Conservation (phyloP, 2,888 invertebrate genomes). For the Apotomis turbidana region DNA sequence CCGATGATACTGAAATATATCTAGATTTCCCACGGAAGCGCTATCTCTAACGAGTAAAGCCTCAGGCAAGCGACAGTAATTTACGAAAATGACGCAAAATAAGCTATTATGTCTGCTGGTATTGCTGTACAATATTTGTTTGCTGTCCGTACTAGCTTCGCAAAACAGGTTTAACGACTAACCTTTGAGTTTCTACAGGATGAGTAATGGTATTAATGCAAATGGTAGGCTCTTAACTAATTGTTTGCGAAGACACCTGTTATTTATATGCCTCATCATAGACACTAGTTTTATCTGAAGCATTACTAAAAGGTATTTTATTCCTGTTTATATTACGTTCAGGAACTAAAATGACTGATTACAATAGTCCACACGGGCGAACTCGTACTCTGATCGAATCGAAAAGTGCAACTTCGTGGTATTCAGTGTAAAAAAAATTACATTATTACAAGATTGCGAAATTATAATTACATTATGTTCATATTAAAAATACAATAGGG, state of each 20-base stretch:
- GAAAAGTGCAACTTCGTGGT: no score
- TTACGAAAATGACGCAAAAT: background rate
- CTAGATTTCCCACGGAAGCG: no score
- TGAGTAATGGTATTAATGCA: conserved; percentile 18
- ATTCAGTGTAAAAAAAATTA: no score
- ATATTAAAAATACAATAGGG: no score
- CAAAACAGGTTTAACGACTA: conserved; percentile 28
- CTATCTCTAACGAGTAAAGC: background rate
- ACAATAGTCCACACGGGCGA: no score
- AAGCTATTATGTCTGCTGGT: background rate
- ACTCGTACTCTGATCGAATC: no score
- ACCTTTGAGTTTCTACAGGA: conserved; percentile 32
- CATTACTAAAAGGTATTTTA: no score
- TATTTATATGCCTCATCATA: background rate
- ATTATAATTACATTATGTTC: no score
- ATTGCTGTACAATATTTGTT: conserved; percentile 5
- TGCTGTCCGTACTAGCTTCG: conserved; percentile 19
- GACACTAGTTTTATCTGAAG: no score
- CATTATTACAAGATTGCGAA: no score
- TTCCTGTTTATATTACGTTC: background rate
- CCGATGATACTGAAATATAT: no score
- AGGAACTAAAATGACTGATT: no score
- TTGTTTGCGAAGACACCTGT: conserved; percentile 3
- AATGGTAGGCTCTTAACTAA: background rate
- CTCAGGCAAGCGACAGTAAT: background rate